phyloP scores from a whole-genome alignment of 2,113 vertebrate species.

The Nycticebus coucang region DNA sequence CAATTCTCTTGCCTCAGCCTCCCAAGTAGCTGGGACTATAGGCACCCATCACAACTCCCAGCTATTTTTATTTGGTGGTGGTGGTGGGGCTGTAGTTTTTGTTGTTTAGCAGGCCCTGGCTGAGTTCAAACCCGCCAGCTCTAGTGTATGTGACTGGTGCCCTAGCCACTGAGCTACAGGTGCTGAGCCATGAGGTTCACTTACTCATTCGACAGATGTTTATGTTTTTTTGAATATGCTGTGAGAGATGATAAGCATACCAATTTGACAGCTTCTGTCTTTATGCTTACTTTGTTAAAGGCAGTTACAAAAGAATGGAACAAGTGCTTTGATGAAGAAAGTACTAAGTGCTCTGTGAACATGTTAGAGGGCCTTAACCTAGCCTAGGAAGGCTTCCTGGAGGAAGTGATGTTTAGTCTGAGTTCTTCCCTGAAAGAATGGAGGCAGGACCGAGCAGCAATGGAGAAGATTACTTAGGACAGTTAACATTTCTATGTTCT shows the following conservation, averaged over 20 bases:
- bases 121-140: too few species aligned
- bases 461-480: not conserved
- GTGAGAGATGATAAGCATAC: not conserved
- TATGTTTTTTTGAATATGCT: not conserved
- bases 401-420: not conserved
- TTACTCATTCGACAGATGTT: not conserved
- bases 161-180: too few species aligned
- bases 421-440: not conserved
- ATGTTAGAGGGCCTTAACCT: not conserved
- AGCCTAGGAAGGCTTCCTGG: not conserved
- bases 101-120: too few species aligned
- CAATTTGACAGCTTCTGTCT: not conserved
- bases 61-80: too few species aligned
- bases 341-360: not conserved
- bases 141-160: too few species aligned
- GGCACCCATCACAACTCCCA: too few species aligned
- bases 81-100: too few species aligned
- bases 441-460: not conserved
- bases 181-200: not conserved
- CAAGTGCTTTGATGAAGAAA: slow-evolving; percentile 13
- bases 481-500: not conserved
- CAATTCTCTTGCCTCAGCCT: too few species aligned
- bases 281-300: not conserved
- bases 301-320: not conserved
- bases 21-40: too few species aligned